Conservation (phyloP, 2,113 vertebrate genomes). For the Arothron firmamentum region DNA sequence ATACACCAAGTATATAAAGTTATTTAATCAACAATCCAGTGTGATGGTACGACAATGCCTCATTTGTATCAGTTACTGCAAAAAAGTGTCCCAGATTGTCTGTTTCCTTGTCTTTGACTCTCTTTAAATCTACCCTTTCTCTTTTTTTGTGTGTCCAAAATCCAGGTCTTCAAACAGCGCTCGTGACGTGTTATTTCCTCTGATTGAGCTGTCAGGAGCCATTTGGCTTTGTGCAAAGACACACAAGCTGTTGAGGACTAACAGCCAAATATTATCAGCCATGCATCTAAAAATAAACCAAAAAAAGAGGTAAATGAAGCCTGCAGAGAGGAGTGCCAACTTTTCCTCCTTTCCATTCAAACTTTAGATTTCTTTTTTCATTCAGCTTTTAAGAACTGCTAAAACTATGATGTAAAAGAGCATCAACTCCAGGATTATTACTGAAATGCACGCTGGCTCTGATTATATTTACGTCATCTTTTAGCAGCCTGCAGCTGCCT, state of each 20-base stretch:
- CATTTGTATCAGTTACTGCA: too few species aligned
- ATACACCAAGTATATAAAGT: too few species aligned
- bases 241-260: constrained; percentile 38
- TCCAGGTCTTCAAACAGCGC: constrained; percentile 4
- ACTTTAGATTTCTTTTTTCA: not conserved
- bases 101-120: constrained; percentile 12
- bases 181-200: too few species aligned
- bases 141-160: too few species aligned
- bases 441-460: not conserved
- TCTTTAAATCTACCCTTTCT: constrained; percentile 17
- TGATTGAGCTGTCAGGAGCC: too few species aligned
- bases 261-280: constrained; percentile 40
- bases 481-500: too few species aligned
- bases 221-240: too few species aligned
- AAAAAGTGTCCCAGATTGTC: too few species aligned
- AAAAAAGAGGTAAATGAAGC: constrained; percentile 22
- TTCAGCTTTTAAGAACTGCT: not conserved
- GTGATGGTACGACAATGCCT: too few species aligned
- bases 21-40: too few species aligned
- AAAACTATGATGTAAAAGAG: too few species aligned
- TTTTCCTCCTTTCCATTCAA: not conserved
- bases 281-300: constrained; percentile 39
- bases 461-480: not conserved
- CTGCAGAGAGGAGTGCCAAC: constrained; percentile 4
- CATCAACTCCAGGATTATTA: too few species aligned